These are phyloP conservation scores for Melangyna quadrimaculata DNA, from an alignment of 2,888 invertebrate species.

Conservation along the genomic window DNA sequence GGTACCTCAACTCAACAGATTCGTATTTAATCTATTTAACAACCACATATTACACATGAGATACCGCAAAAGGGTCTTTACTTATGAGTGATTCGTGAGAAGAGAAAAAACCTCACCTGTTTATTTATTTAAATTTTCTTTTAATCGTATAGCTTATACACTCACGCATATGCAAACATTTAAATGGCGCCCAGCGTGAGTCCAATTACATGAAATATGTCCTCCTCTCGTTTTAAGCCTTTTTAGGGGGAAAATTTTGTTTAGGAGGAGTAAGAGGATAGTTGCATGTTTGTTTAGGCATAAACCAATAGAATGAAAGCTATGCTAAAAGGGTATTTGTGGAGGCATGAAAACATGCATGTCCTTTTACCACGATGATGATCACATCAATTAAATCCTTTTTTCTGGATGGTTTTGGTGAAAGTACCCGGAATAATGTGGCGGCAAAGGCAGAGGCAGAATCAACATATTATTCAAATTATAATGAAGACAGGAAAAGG, in stretches of 20 bases:
- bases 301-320: slow-evolving; percentile 16
- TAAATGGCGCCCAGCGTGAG: slow-evolving; percentile 52
- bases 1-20: background rate
- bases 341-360: slow-evolving; percentile 10
- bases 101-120: slow-evolving; percentile 10
- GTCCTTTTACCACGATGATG: slow-evolving; percentile 36
- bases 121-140: background rate
- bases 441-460: background rate
- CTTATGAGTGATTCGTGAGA: slow-evolving; percentile 32
- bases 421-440: slow-evolving; percentile 64
- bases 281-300: slow-evolving; percentile 41
- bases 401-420: slow-evolving; percentile 66
- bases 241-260: slow-evolving; percentile 3
- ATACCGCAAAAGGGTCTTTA: slow-evolving; percentile 33
- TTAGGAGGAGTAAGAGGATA: background rate
- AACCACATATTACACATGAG: slow-evolving; percentile 1
- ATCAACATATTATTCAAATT: slow-evolving; percentile 68
- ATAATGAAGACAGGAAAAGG: slow-evolving; percentile 41
- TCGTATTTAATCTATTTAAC: background rate
- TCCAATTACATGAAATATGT: slow-evolving; percentile 56
- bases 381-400: slow-evolving; percentile 68
- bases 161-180: slow-evolving; percentile 19
- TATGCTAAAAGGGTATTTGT: slow-evolving; percentile 25
- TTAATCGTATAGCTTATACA: background rate
- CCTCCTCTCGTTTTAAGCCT: background rate